Evolutionary conservation across 1,140 invertebrate genomes (phyloP), one percentile per base, ranked within the genome.

Genomic region (Listronotus bonariensis): DNA sequence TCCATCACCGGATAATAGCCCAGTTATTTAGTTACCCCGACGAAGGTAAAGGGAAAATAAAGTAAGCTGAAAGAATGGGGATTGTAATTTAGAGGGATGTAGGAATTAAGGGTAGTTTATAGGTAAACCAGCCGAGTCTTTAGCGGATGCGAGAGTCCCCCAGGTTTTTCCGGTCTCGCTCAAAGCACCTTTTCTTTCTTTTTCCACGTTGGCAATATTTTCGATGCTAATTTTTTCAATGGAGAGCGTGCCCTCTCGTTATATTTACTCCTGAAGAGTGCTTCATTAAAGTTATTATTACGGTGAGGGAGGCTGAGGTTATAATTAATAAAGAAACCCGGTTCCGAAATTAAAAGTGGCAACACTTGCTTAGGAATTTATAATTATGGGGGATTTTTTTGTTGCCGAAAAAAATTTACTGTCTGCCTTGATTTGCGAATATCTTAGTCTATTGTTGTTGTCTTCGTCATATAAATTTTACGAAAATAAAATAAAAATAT

Each of bases 11-110:
- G 73, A 76, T 79, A 79, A 79, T 79, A 75, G 76, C 76, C 70
- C 70, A 76, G 76, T 79, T 79, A 79, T 79, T 79, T 79, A 78
- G 76, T 77, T 77, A 76, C 74, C 75, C 74, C 69, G 66, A 65
- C 68, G 70, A 76, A 66, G 74, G 74, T 75, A 76, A 72, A 75
- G 76, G 71, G 70, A 76, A 76, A 77, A 77, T 76, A 77, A 78
- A 75, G 76, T 77, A 77, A 77, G 75, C 75, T 75, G 72, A 75
- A 78, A 78, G 77, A 79, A 79, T 79, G 74, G 77, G 76, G 76
- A 76, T 78, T 78, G 77, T 78, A 79, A 79, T 79, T 79, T 79
- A 79, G 77, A 79, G 76, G 77, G 77, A 78, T 79, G 77, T 79
- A 69, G 75, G 77, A 77, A 79, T 79, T 79, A 79, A 77, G 77